Base-by-base conservation (phyloP, 2,888 invertebrate species). In the Nemapogon koenigi region DNA sequence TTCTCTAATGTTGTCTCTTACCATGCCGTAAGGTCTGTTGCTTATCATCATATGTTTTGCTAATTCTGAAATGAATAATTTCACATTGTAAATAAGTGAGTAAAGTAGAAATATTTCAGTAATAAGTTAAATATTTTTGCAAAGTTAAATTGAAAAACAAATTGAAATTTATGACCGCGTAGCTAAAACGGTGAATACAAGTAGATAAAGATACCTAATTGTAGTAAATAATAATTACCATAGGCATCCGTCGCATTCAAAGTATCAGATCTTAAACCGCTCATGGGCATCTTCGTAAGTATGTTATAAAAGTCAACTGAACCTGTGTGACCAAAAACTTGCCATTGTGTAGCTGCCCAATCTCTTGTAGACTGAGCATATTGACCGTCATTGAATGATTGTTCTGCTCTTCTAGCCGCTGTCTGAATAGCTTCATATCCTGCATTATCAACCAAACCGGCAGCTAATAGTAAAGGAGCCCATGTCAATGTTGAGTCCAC, bases 281-380 rank as follows among this genome's bases (percentile, higher is more conserved):
- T 11, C 19, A 16, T 8, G 7, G 46, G 26, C 59, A 60, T 68
- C 52, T 81, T 82, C 2, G 79, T 81, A 4, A 90, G 62, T 43
- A 94, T 90, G 57, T 94, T 91, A 59, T 94, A 94, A 56, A 92
- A 91, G 57, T 91, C 89, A 4, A 94, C 87, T 10, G 65, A 72
- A 15, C 75, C 69, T 0, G 91, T 85, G n/a, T 80, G 79, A 1
- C 52, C 43, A n/a, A 81, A 56, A 7, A 93, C 83, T 1, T 85
- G 80, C 2, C 48, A 27, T 59, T 92, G 89, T 1, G 89, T 86
- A 0, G 50, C 45, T 8, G 79, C 65, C 90, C 89, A 94, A 35
- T 83, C 73, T 0, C 52, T 37, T 0, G 88, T 89, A 0, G 93
- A 89, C 14, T 61, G 47, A 1, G 41, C 45, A 76, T 84, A 93